Conservation (phyloP, 2,113 vertebrate genomes). For the Ailuropoda melanoleuca region DNA sequence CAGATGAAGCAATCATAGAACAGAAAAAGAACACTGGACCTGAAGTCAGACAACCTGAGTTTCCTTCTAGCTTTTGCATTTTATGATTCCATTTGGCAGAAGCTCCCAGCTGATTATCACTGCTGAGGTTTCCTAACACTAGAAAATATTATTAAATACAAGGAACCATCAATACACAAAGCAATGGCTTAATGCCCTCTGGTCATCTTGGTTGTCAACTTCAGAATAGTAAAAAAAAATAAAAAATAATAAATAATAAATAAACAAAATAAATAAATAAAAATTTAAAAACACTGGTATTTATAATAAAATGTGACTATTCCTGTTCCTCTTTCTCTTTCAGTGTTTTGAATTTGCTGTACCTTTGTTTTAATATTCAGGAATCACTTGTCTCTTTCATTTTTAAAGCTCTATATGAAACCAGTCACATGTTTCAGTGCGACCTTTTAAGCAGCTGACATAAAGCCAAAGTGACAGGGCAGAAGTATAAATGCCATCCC, state of each 20-base stretch:
- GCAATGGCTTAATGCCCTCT: neutral
- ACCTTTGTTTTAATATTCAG: constrained; percentile 18
- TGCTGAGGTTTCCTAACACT: neutral
- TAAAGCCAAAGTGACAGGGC: constrained; percentile 80
- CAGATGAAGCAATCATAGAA: neutral
- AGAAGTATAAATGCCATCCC: constrained; percentile 77
- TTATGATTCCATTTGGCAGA: neutral
- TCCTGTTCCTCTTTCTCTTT: neutral
- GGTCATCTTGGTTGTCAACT: neutral
- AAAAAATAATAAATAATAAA: too few species aligned
- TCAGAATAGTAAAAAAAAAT: neutral
- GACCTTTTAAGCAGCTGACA: constrained; percentile 73
- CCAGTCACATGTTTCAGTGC: constrained; percentile 48
- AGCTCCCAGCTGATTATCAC: neutral
- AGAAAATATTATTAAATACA: neutral
- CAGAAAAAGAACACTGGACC: neutral
- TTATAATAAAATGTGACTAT: neutral
- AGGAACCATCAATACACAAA: neutral
- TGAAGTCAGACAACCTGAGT: neutral
- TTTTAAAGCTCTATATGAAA: constrained; percentile 71
- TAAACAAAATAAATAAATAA: too few species aligned
- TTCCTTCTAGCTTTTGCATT: neutral
- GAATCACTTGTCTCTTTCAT: constrained; percentile 40
- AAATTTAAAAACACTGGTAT: neutral
- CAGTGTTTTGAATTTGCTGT: neutral